phyloP scores from a whole-genome alignment of 2,797 vertebrate genomes.

The Hydrocynus forskahlii region DNA sequence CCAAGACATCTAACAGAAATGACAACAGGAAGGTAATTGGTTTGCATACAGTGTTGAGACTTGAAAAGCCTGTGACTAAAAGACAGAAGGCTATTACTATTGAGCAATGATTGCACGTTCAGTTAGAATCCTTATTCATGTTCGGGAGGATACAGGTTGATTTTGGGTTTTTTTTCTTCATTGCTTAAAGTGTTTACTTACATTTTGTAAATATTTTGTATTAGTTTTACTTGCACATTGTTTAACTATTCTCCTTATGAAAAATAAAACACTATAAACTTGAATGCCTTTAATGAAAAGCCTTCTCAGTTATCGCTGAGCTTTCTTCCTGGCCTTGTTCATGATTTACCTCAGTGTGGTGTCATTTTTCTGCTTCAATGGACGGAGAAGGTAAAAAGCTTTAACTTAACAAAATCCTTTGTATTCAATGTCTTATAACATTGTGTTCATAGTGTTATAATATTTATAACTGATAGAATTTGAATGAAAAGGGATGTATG shows the following conservation, averaged over 20 bases:
- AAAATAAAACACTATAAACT: constrained; percentile 33
- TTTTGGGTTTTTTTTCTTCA: neutral
- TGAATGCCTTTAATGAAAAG: constrained; percentile 42
- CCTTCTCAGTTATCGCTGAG: constrained; percentile 24
- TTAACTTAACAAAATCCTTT: neutral
- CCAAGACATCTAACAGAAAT: neutral
- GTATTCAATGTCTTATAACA: neutral
- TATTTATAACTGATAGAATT: neutral
- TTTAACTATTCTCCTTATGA: constrained; percentile 32
- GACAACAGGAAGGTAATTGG: neutral
- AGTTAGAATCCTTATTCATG: neutral
- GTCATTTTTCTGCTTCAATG: constrained; percentile 1
- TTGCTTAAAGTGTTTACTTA: constrained; percentile 35
- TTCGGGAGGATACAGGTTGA: neutral
- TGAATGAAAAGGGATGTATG: neutral
- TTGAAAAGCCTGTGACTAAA: neutral
- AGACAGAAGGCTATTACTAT: neutral
- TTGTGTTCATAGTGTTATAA: neutral
- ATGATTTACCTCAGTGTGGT: neutral
- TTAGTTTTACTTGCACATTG: constrained; percentile 36
- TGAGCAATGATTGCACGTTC: neutral
- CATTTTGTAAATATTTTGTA: constrained; percentile 34
- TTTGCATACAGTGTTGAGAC: neutral
- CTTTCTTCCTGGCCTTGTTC: neutral
- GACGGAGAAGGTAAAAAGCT: constrained; percentile 17